Conservation (phyloP, 92 coral and sea anemone genomes). For the Parazoanthus darwini region DNA sequence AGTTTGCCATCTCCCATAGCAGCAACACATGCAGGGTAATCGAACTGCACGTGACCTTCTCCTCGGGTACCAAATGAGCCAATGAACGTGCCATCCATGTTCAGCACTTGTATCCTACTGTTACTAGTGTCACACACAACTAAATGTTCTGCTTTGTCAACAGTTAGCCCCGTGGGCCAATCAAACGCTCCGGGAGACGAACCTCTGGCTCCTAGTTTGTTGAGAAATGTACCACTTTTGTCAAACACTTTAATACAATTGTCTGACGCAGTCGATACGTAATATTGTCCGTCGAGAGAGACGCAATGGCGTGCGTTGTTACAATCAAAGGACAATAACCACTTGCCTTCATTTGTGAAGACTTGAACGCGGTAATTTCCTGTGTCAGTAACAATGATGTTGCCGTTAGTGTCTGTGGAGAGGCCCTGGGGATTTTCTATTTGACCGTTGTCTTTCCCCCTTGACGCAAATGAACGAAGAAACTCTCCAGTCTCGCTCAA, state of each 20-base stretch:
- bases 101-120: constrained; percentile 49
- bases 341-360: constrained; percentile 44
- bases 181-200: constrained; percentile 46
- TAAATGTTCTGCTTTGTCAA: constrained; percentile 52
- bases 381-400: constrained; percentile 48
- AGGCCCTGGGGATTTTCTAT: constrained; percentile 52
- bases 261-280: constrained; percentile 43
- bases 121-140: constrained; percentile 56
- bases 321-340: constrained; percentile 38
- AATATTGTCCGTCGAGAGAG: constrained; percentile 29
- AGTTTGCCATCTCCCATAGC: constrained; percentile 51
- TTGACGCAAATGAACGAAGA: constrained; percentile 38
- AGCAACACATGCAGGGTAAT: constrained; percentile 46
- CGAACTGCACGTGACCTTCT: constrained; percentile 25
- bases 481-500: constrained; percentile 34
- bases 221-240: constrained; percentile 33
- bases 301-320: constrained; percentile 43
- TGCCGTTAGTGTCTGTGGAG: constrained; percentile 40
- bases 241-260: constrained; percentile 48
- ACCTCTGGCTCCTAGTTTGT: constrained; percentile 44
- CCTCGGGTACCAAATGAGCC: constrained; percentile 51
- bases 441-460: constrained; percentile 36
- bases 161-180: constrained; percentile 49
- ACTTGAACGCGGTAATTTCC: constrained; percentile 51
- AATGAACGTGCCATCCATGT: constrained; percentile 44